Conservation (phyloP, 2,888 invertebrate genomes). For the Corythucha ciliata region DNA sequence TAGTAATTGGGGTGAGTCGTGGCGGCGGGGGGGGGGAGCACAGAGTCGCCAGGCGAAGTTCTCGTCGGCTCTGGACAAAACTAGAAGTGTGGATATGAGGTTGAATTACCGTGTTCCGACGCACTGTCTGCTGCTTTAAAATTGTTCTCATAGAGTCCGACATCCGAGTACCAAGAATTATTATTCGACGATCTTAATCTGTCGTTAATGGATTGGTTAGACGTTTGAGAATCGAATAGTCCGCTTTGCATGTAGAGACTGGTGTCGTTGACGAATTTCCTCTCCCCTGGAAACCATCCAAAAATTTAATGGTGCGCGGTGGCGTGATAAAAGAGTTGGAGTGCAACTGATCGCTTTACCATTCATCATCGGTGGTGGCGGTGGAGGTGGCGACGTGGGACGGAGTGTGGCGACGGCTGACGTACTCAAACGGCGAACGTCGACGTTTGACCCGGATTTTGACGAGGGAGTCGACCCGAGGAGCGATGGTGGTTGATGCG, state of each 20-base stretch:
- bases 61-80: no score
- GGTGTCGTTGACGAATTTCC: conserved; percentile 25
- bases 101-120: conserved; percentile 28
- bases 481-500: no score
- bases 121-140: conserved; percentile 21
- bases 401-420: conserved; percentile 15
- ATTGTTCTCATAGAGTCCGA: conserved; percentile 26
- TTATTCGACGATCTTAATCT: conserved; percentile 14
- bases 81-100: neutral
- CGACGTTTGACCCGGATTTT: neutral
- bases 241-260: conserved; percentile 26
- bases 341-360: no score
- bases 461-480: conserved; percentile 6
- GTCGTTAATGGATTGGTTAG: neutral
- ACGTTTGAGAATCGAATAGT: conserved; percentile 22
- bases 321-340: no score
- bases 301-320: no score
- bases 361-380: conserved; percentile 38
- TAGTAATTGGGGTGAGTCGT: no score
- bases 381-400: conserved; percentile 41
- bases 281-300: conserved; percentile 10
- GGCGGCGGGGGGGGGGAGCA: no score
- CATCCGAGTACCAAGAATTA: conserved; percentile 28
- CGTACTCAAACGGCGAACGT: conserved; percentile 16
- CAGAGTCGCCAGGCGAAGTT: no score